Conservation (phyloP, 2,113 vertebrate species). For the Empidonax traillii region DNA sequence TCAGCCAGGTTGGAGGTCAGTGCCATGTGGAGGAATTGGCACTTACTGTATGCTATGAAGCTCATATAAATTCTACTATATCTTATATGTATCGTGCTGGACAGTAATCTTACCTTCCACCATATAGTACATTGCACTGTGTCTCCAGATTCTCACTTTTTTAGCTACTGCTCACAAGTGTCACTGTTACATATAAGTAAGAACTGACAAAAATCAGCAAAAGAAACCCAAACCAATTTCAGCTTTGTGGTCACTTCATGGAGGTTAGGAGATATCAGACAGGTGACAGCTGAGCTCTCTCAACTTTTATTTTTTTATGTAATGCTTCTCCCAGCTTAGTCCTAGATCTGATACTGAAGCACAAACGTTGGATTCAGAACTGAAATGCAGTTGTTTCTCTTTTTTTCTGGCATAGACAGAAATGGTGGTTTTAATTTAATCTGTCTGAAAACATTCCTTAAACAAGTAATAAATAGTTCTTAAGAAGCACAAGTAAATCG, state of each 20-base stretch:
- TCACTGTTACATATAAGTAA: background rate
- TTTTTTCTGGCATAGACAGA: background rate
- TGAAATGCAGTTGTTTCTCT: background rate
- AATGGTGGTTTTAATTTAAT: background rate
- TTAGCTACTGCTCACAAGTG: background rate
- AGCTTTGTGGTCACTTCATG: background rate
- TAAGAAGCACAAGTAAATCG: background rate
- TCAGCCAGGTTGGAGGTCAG: background rate
- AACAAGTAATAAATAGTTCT: slow-evolving; percentile 1
- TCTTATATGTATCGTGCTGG: background rate
- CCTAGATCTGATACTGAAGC: background rate
- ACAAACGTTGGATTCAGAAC: background rate
- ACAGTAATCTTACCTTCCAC: background rate
- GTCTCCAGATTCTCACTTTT: background rate
- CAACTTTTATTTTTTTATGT: background rate
- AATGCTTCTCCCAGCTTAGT: background rate
- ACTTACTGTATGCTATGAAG: background rate
- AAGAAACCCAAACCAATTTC: background rate
- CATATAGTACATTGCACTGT: background rate
- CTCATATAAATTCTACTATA: background rate
- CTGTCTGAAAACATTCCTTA: slow-evolving; percentile 6
- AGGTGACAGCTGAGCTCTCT: background rate
- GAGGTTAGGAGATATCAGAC: background rate
- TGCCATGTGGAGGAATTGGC: background rate
- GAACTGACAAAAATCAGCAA: background rate